These are phyloP conservation scores for Ciconia boyciana DNA, from an alignment of 2,113 vertebrate genomes.

Conservation along the genomic window DNA sequence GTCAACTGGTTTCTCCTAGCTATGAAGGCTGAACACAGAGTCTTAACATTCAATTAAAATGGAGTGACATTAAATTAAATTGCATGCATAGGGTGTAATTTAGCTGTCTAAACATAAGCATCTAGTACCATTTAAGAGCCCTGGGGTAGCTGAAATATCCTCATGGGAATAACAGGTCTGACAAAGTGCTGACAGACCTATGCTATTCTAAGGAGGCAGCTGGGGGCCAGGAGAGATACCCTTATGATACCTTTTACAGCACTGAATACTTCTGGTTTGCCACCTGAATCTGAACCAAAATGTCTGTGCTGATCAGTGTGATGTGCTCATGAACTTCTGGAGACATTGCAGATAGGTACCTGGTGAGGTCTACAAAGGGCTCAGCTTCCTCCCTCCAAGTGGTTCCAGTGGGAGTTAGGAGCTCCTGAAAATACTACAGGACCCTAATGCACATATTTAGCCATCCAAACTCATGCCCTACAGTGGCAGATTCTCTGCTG, in stretches of 20 bases:
- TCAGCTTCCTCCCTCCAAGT: background rate
- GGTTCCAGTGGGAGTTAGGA: background rate
- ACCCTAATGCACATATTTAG: background rate
- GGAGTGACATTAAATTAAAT: conserved; percentile 23
- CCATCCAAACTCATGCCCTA: background rate
- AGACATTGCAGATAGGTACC: background rate
- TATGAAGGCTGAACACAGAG: background rate
- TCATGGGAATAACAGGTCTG: background rate
- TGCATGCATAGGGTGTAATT: background rate
- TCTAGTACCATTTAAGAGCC: background rate
- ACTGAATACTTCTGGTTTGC: background rate
- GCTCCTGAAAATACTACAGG: background rate
- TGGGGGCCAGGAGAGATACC: background rate
- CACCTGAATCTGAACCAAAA: background rate
- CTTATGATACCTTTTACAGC: background rate
- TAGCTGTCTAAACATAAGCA: conserved; percentile 32
- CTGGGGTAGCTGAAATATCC: background rate
- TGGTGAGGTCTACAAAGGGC: background rate
- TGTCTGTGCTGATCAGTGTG: background rate
- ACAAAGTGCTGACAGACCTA: background rate
- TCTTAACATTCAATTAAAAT: conserved; percentile 39
- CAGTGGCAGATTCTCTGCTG: background rate
- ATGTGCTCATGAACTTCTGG: background rate
- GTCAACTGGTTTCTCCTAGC: background rate
- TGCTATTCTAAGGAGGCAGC: background rate